Base-by-base conservation (phyloP, 2,888 invertebrate species). In the Pristionchus mayeri region DNA sequence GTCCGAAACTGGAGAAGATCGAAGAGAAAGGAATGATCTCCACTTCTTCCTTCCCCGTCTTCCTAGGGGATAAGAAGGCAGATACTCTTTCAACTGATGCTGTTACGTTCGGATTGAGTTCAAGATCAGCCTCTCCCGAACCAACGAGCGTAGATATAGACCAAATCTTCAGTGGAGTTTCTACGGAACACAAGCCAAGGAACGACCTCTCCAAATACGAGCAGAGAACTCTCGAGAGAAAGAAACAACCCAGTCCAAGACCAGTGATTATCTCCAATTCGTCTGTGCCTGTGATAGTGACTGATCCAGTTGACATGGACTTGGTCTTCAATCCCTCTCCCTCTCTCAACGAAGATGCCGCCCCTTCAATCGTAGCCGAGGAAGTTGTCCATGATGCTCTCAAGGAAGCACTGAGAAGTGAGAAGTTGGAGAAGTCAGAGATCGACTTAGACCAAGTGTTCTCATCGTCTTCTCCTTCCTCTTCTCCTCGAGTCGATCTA, bases 121-220 rank as follows among this genome's bases (percentile, higher is more conserved):
- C 67, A 21, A 7, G 71, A 24, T 71, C 71, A 40, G n/a, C 44
- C 3, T 71, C 78, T 11, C 48, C 52, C 11, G 80, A 80, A 24
- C 80, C 54, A 0, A 13, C 30, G 9, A 52, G 24, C 30, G 30
- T 80, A 3, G 57, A 80, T 37, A 54, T 80, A 11, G 80, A 80
- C 57, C 24, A 80, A 27, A 57, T 80, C n/a, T 80, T 80, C 57
- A 27, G 50, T 37, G 80, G 54, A 18, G 80, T 48, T 13, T 80
- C 80, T 57, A 37, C 54, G 0, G 21, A n/a, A n/a, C 18, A 27
- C 13, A 57, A 57, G 16, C 57, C 80, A 16, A n/a, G 80, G 16
- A 50, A 57, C 6, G 80, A 80, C 16, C 80, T 80, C 0, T 57
- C 54, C 24, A 80, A 80, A 24, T 80, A 37, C 80, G 54, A 80